Conservation (phyloP, 1,140 invertebrate genomes). For the Anastrepha obliqua region DNA sequence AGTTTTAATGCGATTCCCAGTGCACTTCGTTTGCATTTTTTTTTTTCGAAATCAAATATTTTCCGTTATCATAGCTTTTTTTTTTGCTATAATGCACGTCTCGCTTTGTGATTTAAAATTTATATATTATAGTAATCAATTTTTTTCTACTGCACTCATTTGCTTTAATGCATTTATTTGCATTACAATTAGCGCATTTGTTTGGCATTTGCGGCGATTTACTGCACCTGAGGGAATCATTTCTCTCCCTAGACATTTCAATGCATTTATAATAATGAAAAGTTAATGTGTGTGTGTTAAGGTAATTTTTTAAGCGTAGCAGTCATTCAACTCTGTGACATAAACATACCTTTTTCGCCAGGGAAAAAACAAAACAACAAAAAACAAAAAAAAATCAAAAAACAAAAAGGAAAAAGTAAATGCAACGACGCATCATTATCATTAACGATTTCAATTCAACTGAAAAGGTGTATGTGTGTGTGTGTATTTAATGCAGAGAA, state of each 20-base stretch:
- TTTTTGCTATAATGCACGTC: not conserved
- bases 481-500: not conserved
- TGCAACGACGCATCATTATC: slow-evolving; percentile 24
- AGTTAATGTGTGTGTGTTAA: not conserved
- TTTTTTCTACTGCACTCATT: slow-evolving; percentile 5
- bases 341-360: not conserved
- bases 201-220: slow-evolving; percentile 48
- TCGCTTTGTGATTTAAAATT: not conserved
- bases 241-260: slow-evolving; percentile 9
- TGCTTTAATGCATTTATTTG: slow-evolving; percentile 48
- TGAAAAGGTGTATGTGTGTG: not conserved
- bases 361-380: not conserved
- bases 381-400: not conserved
- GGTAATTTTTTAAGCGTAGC: not conserved
- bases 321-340: slow-evolving; percentile 35
- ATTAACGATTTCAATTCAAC: not conserved
- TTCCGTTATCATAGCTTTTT: not conserved
- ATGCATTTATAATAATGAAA: slow-evolving; percentile 10
- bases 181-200: slow-evolving; percentile 51
- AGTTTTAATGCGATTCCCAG: not conserved
- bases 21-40: not conserved
- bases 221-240: slow-evolving; percentile 23
- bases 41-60: not conserved
- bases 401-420: not conserved
- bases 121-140: not conserved